Evolutionary conservation across 1,140 invertebrate genomes (phyloP).

Genomic region (Saxidomus purpurata): DNA sequence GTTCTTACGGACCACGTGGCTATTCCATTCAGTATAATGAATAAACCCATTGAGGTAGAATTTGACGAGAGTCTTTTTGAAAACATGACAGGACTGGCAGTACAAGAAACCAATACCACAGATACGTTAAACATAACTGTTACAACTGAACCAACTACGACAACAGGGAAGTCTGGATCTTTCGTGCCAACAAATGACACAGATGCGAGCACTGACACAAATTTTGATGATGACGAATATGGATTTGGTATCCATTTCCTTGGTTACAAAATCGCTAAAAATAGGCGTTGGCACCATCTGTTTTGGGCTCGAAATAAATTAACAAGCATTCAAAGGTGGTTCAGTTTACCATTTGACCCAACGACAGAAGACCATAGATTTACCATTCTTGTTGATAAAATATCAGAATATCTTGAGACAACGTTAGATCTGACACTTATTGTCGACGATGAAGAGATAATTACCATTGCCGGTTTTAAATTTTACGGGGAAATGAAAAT

Average conservation of each 20-base stretch:
- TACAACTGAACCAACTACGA: not conserved
- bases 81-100: conserved; percentile 42
- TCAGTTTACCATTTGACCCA: not conserved
- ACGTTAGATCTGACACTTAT: conserved; percentile 48
- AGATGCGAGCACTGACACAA: not conserved
- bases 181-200: conserved; percentile 7
- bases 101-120: not conserved
- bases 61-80: conserved; percentile 45
- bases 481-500: conserved; percentile 33
- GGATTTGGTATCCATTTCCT: conserved; percentile 40
- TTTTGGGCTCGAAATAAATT: conserved; percentile 49
- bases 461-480: conserved; percentile 22
- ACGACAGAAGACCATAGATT: not conserved
- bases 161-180: not conserved
- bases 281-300: conserved; percentile 25
- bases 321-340: conserved; percentile 4
- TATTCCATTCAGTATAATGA: not conserved
- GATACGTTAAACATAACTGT: not conserved
- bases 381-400: conserved; percentile 18
- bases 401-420: conserved; percentile 12
- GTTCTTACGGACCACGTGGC: conserved; percentile 26
- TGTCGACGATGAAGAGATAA: conserved; percentile 35
- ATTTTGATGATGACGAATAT: conserved; percentile 38
- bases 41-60: conserved; percentile 30
- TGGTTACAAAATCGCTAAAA: conserved; percentile 5